Evolutionary conservation across 2,797 vertebrate species (phyloP).

Genomic region (Ctenopoma kingsleyae): DNA sequence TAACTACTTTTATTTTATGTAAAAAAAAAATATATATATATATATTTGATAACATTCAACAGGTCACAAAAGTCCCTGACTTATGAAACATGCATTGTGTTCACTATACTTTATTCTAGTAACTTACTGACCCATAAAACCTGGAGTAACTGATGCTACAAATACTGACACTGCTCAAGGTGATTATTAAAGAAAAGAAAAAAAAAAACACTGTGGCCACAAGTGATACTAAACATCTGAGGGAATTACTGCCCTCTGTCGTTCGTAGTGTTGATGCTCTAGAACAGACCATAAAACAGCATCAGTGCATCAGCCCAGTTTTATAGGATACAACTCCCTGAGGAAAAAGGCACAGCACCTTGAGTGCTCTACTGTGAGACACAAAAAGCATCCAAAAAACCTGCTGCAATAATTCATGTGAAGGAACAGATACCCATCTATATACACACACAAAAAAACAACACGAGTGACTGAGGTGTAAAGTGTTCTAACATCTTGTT

Average conservation of each 20-base stretch:
- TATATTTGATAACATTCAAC: slow-evolving; percentile 20
- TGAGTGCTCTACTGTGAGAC: neutral
- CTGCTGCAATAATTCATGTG: neutral
- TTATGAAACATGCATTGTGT: neutral
- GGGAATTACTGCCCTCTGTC: slow-evolving; percentile 62
- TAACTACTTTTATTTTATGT: slow-evolving; percentile 33
- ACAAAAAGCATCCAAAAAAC: neutral
- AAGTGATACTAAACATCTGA: slow-evolving; percentile 23
- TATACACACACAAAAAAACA: neutral
- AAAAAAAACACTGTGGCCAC: slow-evolving; percentile 2
- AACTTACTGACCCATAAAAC: neutral
- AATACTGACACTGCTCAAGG: neutral
- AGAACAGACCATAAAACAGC: slow-evolving; percentile 5
- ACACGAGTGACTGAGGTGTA: slow-evolving; percentile 1
- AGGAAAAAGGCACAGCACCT: slow-evolving; percentile 5
- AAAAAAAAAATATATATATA: slow-evolving; percentile 4
- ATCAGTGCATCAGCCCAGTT: slow-evolving; percentile 1
- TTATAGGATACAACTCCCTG: neutral
- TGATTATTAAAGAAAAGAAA: neutral
- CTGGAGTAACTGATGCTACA: neutral
- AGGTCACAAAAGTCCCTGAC: slow-evolving; percentile 3
- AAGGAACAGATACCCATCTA: neutral
- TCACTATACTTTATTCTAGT: neutral
- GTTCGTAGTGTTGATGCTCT: slow-evolving; percentile 17
- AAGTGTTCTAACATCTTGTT: neutral